Evolutionary conservation across 2,113 vertebrate genomes (phyloP), one percentile per base, ranked within the genome.

Genomic region (Serranochromis macrocephalus): DNA sequence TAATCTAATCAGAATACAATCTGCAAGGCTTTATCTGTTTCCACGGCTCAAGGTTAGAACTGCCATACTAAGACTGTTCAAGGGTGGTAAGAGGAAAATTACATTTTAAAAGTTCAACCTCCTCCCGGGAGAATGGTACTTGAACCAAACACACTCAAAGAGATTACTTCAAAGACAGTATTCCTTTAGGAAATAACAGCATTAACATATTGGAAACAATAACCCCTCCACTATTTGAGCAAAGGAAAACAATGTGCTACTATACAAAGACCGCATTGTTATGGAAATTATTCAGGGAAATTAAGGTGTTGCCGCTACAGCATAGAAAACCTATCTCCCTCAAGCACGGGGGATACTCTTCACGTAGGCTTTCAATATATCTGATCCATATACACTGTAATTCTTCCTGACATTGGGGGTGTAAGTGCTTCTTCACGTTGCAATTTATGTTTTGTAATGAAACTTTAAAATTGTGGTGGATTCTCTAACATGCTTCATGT

Each of bases 191-290:
- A 93, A 91, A 91, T 93, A 93, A 89, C 86, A 83, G 54, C 75
- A 96, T 95, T 94, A 91, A 93, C 93, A 95, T 95, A 94, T 93
- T 92, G 87, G 83, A 93, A 95, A 96, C 94, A 96, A 95, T 95
- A 96, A 93, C 84, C 88, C 81, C 26, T 89, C 83, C 38, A 88
- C 86, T 92, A 83, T 84, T 89, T 82, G 66, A 88, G 90, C 86
- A 91, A 93, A 94, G 84, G 90, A 90, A 94, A 95, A 95, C 93
- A 94, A 95, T 87, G 82, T 53, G 54, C 83, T 88, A 55, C 82
- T 4, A 21, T 63, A 92, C 86, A 93, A 89, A 89, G 89, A 90
- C 73, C 75, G 68, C 40, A 93, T 92, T 95, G 92, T 95, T 83
- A 92, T 92, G 85, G 90, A 94, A 94, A 95, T 92, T 91, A 89